Evolutionary conservation across 1,140 invertebrate genomes (phyloP).

Genomic region (Campodea augens): DNA sequence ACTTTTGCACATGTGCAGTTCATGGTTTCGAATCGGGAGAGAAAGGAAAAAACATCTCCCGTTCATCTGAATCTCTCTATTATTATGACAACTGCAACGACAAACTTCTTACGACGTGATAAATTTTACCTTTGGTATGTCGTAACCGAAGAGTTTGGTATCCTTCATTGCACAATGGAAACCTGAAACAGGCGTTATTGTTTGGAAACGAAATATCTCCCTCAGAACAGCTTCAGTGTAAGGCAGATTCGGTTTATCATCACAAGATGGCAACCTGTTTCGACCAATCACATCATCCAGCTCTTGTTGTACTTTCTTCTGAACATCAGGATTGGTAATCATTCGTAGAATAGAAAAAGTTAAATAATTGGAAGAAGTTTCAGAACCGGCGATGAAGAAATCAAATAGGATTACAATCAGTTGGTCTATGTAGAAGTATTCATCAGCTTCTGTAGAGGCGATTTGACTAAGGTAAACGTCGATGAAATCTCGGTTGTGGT

Average conservation of each 20-base stretch:
- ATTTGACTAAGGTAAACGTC: slow-evolving; percentile 45
- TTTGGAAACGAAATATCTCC: slow-evolving; percentile 55
- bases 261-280: slow-evolving; percentile 40
- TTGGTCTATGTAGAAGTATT: too few species aligned
- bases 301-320: slow-evolving; percentile 56
- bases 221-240: slow-evolving; percentile 56
- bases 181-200: slow-evolving; percentile 52
- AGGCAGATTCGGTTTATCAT: slow-evolving; percentile 51
- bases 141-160: slow-evolving; percentile 45
- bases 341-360: slow-evolving; percentile 58
- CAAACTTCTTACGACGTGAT: too few species aligned
- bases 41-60: too few species aligned
- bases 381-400: slow-evolving; percentile 62
- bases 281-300: slow-evolving; percentile 52
- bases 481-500: slow-evolving; percentile 58
- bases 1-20: too few species aligned
- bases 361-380: slow-evolving; percentile 57
- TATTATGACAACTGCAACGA: too few species aligned
- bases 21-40: too few species aligned
- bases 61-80: too few species aligned
- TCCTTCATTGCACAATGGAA: slow-evolving; percentile 53
- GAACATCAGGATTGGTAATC: slow-evolving; percentile 52
- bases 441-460: too few species aligned
- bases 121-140: slow-evolving; percentile 59
- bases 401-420: slow-evolving; percentile 55